Evolutionary conservation across 2,797 vertebrate genomes (phyloP), one percentile per base, ranked within the genome.

Genomic region (Champsocephalus esox): DNA sequence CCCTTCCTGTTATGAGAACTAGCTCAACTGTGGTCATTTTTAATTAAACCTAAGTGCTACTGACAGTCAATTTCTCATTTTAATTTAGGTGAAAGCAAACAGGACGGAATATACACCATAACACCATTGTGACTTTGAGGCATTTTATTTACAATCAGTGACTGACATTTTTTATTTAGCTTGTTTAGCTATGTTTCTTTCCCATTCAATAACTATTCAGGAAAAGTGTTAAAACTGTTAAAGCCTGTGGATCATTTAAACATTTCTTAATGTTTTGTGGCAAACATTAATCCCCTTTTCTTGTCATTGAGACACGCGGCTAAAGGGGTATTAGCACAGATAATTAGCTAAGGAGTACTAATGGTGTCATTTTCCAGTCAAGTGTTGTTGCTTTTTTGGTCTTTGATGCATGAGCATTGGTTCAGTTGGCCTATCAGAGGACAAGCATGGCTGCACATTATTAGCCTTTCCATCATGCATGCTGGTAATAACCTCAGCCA

Each of bases 341-440:
- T 79, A 84, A 92, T 88, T 89, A 89, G 72, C 69, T 45, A 63
- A 71, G 66, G 46, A 80, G 73, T 67, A 67, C 58, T 81, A 85
- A 88, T 80, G 52, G 66, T 79, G 68, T 59, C 52, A 77, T 75
- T 80, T 82, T 63, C 51, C 38, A 75, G 69, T 74, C 56, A 56
- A 65, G 61, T 68, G 62, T 77, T 38, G 34, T 67, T 73, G 43
- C 45, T 75, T 58, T 56, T 24, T 58, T 70, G 57, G 19, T 73
- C 52, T 73, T 58, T 76, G 75, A 75, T 75, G 71, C 50, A 68
- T 74, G 41, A 46, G 17, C 55, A 57, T 1, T 38, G 19, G 52
- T 57, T 82, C 54, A 73, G 55, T 24, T 43, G 71, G 64, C 28
- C 55, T 66, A 65, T 75, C 64, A 76, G 52, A 45, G 60, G 61